Conservation (phyloP, 2,797 vertebrate species). For the Danio albolineatus region DNA sequence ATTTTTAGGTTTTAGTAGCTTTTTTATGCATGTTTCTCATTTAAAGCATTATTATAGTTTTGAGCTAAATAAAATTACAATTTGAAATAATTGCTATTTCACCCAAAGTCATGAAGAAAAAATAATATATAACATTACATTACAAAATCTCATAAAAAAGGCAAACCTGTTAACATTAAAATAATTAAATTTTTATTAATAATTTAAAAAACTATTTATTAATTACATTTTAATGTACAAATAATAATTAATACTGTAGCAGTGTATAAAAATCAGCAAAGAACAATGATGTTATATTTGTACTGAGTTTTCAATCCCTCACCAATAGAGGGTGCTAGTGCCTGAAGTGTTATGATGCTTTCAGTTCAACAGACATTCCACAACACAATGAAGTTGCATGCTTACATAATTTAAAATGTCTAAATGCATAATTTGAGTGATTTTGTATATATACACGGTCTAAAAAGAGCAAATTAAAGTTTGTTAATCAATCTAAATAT, state of each 20-base stretch:
- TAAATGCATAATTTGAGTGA: background rate
- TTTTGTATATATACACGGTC: background rate
- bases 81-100: too few relatives aligned
- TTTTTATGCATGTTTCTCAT: too few relatives aligned
- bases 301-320: background rate
- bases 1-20: too few relatives aligned
- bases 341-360: conserved; percentile 27
- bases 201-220: background rate
- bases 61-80: too few relatives aligned
- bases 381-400: background rate
- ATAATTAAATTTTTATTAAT: background rate
- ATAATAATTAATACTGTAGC: background rate
- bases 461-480: background rate
- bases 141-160: background rate
- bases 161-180: background rate
- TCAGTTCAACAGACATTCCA: background rate
- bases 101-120: too few relatives aligned
- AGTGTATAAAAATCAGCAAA: background rate
- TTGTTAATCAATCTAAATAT: background rate
- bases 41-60: too few relatives aligned
- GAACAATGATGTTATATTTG: too few relatives aligned
- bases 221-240: background rate
- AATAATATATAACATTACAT: too few relatives aligned
- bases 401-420: background rate
- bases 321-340: conserved; percentile 56